Evolutionary conservation across 2,113 vertebrate genomes (phyloP), one percentile per base, ranked within the genome.

Genomic region (Calypte anna): DNA sequence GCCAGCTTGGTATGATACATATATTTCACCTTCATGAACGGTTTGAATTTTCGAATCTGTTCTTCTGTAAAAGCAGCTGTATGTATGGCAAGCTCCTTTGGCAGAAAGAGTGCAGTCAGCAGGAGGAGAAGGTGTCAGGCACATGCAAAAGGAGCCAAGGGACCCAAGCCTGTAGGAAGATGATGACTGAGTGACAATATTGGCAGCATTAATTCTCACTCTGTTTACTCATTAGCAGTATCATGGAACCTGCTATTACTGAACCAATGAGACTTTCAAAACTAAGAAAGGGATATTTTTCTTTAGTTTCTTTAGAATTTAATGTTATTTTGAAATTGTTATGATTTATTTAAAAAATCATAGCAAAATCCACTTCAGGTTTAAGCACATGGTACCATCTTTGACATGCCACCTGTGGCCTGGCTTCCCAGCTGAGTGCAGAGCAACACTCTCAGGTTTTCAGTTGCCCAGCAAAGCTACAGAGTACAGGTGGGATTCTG

Each of bases 401-500:
- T 78, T 90, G 67, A 54, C 46, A 31, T 38, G 46, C 51, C 77
- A 43, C 11, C 16, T 86, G 61, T 24, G 31, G 31, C 23, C 59
- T 83, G 51, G 13, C n/a, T 93, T 86, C 58, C 50, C 21, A n/a
- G 12, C 36, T 66, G 53, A 24, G 30, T 64, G 58, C 51, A 79
- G 54, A 43, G 17, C 10, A 30, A 10, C 31, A 15, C 25, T 77
- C 0, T 0, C 0, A 1, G 36, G 22, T 40, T 82, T 84, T 85
- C 31, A 4, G 10, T 21, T 89, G 19, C 27, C 6, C 36, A 43
- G 67, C 8, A 82, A 66, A 87, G 61, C 12, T 18, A 28, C 74
- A 75, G 7, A 0, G 0, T 36, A 40, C 2, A 2, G 38, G 3
- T 64, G 22, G 14, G 40, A 67, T 53, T 18, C 3, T 33, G 28